These are phyloP conservation scores for Akabosia matsudoensis DNA, from an alignment of 1,140 invertebrate species.

Conservation along the genomic window DNA sequence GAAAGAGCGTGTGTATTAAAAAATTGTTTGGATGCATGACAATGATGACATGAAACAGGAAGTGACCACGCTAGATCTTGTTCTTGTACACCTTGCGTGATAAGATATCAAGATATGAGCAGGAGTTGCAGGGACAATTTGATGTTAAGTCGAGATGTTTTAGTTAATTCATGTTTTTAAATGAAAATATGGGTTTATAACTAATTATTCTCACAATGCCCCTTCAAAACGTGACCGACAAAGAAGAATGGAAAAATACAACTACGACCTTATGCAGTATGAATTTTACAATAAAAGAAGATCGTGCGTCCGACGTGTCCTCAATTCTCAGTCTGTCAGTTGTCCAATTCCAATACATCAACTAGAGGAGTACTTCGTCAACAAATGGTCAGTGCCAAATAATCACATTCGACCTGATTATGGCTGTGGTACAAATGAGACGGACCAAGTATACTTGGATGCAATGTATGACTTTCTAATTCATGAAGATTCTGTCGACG, in stretches of 20 bases:
- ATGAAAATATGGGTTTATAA: background rate
- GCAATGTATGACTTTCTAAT: background rate
- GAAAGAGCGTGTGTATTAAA: no score
- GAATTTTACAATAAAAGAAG: background rate
- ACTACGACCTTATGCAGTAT: background rate
- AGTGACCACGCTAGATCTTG: no score
- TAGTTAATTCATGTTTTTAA: no score
- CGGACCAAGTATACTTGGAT: background rate
- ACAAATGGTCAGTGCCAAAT: background rate
- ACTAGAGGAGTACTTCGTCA: background rate
- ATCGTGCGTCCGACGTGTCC: background rate
- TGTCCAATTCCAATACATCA: background rate
- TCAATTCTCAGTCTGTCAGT: background rate
- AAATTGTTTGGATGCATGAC: no score
- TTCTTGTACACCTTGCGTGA: no score
- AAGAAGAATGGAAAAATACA: background rate
- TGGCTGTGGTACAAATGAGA: background rate
- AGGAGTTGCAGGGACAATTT: no score
- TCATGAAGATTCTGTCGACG: background rate
- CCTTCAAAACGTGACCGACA: background rate
- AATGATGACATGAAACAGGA: no score
- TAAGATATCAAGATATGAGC: no score
- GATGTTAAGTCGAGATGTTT: no score
- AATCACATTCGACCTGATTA: background rate
- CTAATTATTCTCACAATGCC: background rate